Evolutionary conservation across 2,113 vertebrate species (phyloP), one percentile per base, ranked within the genome.

Genomic region (Rutilus rutilus): DNA sequence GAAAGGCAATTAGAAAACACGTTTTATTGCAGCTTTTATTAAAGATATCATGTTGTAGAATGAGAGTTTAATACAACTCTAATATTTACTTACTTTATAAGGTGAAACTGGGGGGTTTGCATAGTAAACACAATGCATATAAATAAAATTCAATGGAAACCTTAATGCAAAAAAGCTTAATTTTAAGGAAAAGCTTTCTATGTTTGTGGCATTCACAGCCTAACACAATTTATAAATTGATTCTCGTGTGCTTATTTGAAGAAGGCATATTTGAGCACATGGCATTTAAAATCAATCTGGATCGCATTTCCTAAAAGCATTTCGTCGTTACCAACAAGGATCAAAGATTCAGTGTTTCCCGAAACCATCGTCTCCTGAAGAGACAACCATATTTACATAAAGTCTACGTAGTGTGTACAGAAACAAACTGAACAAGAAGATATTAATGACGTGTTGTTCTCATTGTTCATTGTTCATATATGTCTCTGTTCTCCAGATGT

Each of bases 401-500:
- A n/a, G 33, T 71, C 30, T 33, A 33, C 19, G 2, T 57, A 57
- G n/a, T 25, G 52, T 21, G 52, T 54, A 42, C 11, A 23, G 10
- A 73, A 42, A 73, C 21, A 23, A 42, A n/a, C 69, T 45, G 69
- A 73, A 42, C 10, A 45, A 45, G 5, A n/a, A n/a, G 36, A 39
- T 36, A 9, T 69, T 71, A 0, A 71, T 12, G 2, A 45, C 0
- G 69, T 2, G n/a, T n/a, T 33, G 33, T 33, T 33, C 33, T 33
- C 33, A 33, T 33, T 33, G 33, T 30, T 30, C 30, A 30, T 30
- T 30, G 30, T 33, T 33, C 33, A 33, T 33, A 33, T 33, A 33
- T 33, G 36, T 71, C 4, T 71, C 69, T 73, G 36, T 45, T 45
- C 69, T 73, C 36, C 69, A 73, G 69, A 73, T 45, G 69, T 71